Evolutionary conservation across 2,113 vertebrate genomes (phyloP).

Genomic region (Panthera tigris): DNA sequence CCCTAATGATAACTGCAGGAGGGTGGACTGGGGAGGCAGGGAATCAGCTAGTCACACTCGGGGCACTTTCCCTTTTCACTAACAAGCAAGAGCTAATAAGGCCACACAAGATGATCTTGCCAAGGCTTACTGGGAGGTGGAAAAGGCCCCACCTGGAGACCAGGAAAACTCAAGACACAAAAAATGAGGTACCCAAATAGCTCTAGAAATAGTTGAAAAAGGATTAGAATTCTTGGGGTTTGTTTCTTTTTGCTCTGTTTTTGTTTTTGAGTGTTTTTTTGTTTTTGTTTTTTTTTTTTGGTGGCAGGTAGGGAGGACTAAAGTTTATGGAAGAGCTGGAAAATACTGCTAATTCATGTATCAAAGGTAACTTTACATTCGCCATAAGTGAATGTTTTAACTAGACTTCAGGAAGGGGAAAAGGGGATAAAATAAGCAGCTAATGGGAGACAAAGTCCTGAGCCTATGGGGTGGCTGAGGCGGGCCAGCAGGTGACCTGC

Average conservation of each 20-base stretch:
- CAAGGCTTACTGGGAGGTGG: conserved; percentile 7
- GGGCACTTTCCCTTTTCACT: neutral
- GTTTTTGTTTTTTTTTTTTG: neutral
- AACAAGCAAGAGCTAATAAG: conserved; percentile 49
- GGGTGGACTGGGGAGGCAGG: neutral
- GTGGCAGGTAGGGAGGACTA: conserved; percentile 28
- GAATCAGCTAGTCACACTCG: neutral
- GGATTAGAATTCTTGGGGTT: conserved; percentile 30
- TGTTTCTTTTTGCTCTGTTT: conserved; percentile 22
- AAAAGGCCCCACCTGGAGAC: neutral
- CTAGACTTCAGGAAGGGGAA: conserved; percentile 32
- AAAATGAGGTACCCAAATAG: conserved; percentile 56
- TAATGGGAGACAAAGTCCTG: conserved; percentile 66
- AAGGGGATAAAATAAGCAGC: conserved; percentile 46
- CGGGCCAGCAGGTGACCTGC: neutral
- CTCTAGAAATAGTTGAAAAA: conserved; percentile 54
- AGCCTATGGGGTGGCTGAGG: conserved; percentile 17
- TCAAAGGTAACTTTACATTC: conserved; percentile 52
- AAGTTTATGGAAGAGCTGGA: conserved; percentile 44
- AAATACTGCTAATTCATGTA: conserved; percentile 57
- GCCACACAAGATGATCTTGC: conserved; percentile 64
- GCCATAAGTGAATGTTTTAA: neutral
- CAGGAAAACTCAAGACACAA: conserved; percentile 52
- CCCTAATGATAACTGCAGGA: neutral
- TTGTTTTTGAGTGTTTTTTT: neutral